Evolutionary conservation across 2,888 invertebrate species (phyloP).

Genomic region (Hetaerina titia): DNA sequence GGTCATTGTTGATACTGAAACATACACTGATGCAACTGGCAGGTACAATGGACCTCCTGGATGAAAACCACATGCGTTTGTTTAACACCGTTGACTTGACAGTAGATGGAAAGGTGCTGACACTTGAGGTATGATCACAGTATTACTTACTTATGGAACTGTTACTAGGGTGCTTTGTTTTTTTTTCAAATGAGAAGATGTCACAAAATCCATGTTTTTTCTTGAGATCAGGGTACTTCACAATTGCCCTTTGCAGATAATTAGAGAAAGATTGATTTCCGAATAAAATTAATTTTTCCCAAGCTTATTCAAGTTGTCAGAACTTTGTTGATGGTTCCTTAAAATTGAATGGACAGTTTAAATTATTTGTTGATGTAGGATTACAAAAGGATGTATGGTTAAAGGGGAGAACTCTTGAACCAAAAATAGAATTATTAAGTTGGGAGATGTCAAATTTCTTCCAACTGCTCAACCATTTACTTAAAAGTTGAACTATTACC

Average conservation of each 20-base stretch:
- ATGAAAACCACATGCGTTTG: slow-evolving; percentile 87
- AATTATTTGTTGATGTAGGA: too few relatives aligned
- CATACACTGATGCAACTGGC: slow-evolving; percentile 89
- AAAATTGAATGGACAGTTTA: not conserved
- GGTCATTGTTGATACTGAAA: slow-evolving; percentile 85
- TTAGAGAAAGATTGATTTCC: too few relatives aligned
- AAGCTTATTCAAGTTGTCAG: not conserved
- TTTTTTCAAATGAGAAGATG: not conserved
- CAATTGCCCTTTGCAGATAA: not conserved
- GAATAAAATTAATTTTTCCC: too few relatives aligned
- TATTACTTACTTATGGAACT: not conserved
- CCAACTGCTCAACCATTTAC: too few relatives aligned
- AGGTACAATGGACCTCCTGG: slow-evolving; percentile 85
- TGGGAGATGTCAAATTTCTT: too few relatives aligned
- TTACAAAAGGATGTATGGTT: too few relatives aligned
- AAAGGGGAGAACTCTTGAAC: too few relatives aligned
- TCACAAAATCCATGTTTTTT: not conserved
- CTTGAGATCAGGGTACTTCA: not conserved
- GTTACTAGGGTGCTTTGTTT: not conserved
- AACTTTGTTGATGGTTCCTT: slow-evolving; percentile 17
- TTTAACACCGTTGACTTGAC: slow-evolving; percentile 91
- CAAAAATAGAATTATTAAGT: too few relatives aligned
- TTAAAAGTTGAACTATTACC: too few relatives aligned
- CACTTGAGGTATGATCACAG: slow-evolving; percentile 84
- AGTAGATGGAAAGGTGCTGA: slow-evolving; percentile 89